phyloP scores from a whole-genome alignment of 2,113 vertebrate genomes.

The Ciconia stormi region DNA sequence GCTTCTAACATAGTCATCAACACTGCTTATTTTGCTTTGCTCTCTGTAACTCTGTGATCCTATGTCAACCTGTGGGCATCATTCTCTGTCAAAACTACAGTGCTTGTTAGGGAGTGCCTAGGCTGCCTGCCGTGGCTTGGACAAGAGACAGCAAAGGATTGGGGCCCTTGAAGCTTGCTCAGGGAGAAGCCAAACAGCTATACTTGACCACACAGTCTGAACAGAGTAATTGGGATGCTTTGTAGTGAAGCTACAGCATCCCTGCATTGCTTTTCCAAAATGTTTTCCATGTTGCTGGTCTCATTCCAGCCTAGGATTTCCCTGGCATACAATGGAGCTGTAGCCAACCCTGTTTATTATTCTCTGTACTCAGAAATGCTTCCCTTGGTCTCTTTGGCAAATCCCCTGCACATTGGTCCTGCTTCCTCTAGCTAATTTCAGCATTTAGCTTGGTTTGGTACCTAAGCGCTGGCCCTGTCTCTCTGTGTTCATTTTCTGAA shows the following conservation, averaged over 20 bases:
- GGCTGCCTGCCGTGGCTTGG: neutral
- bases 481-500: neutral
- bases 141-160: too few species aligned
- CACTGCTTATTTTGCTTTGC: neutral
- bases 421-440: neutral
- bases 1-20: neutral
- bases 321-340: neutral
- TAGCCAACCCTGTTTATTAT: neutral
- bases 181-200: neutral
- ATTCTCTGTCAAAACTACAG: fast-evolving
- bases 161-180: neutral
- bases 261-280: neutral
- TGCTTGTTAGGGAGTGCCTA: neutral
- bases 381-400: neutral
- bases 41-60: neutral
- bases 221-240: neutral
- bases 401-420: neutral
- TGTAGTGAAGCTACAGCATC: too few species aligned
- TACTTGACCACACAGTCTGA: fast-evolving
- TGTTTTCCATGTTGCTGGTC: neutral
- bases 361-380: neutral
- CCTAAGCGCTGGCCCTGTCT: neutral
- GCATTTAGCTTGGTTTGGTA: neutral
- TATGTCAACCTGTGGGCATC: neutral
- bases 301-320: neutral